Evolutionary conservation across 1,140 invertebrate genomes (phyloP).

Genomic region (Drosophila saltans): DNA sequence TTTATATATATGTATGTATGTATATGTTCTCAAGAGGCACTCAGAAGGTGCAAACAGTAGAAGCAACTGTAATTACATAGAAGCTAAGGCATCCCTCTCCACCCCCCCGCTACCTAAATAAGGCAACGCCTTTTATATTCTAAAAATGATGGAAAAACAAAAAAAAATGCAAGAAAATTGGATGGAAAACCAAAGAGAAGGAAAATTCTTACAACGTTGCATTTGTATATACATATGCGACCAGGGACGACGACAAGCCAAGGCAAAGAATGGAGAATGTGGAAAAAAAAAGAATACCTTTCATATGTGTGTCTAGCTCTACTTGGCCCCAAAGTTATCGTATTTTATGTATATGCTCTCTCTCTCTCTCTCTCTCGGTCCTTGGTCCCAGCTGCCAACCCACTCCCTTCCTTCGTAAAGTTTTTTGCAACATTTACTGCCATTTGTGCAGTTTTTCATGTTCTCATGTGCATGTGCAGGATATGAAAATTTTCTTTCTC

Average conservation of each 20-base stretch:
- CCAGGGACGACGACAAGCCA: neutral
- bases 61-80: conserved; percentile 67
- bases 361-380: conserved; percentile 34
- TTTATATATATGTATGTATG: conserved; percentile 37
- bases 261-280: neutral
- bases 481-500: conserved; percentile 75
- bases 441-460: conserved; percentile 81
- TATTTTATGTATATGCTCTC: conserved; percentile 74
- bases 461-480: conserved; percentile 71
- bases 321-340: conserved; percentile 75
- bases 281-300: conserved; percentile 46
- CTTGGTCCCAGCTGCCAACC: conserved; percentile 15
- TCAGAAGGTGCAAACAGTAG: conserved; percentile 56
- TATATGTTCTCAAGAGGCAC: conserved; percentile 16
- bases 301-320: conserved; percentile 64
- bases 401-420: conserved; percentile 24
- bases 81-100: conserved; percentile 11
- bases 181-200: neutral
- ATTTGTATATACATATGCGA: conserved; percentile 16
- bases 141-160: conserved; percentile 43
- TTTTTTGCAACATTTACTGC: conserved; percentile 79
- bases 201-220: conserved; percentile 1
- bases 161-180: neutral
- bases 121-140: conserved; percentile 61
- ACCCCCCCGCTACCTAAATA: neutral